Evolutionary conservation across 2,888 invertebrate species (phyloP).

Genomic region (Tryphoninae sp.): DNA sequence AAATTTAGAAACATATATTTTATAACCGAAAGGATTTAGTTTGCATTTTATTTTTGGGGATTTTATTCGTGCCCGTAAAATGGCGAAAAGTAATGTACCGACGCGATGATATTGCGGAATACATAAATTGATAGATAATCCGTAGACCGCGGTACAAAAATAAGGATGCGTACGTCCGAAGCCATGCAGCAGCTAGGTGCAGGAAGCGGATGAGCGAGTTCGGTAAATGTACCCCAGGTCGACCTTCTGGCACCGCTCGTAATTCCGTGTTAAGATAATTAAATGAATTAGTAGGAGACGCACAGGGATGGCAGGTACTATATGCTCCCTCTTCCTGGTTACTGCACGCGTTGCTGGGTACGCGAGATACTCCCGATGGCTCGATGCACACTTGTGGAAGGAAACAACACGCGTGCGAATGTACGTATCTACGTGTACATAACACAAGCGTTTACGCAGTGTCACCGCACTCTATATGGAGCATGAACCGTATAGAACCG

Average conservation of each 20-base stretch:
- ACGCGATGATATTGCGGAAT: not conserved
- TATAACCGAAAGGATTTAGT: not conserved
- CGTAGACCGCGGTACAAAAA: constrained; percentile 1
- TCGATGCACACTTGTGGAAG: constrained; percentile 51
- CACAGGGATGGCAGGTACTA: constrained; percentile 52
- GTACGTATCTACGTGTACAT: constrained; percentile 10
- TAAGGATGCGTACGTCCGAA: not conserved
- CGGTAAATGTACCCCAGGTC: constrained; percentile 51
- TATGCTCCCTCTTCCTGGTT: constrained; percentile 35
- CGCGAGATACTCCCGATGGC: constrained; percentile 32
- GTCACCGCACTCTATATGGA: constrained; percentile 63
- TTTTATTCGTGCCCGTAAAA: not conserved
- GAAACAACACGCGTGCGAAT: constrained; percentile 33
- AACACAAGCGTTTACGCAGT: constrained; percentile 56
- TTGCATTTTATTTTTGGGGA: not conserved
- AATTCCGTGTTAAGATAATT: constrained; percentile 76
- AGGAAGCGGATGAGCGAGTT: constrained; percentile 16
- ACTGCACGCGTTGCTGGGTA: constrained; percentile 11
- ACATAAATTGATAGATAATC: constrained; percentile 40
- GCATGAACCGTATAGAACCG: constrained; percentile 50
- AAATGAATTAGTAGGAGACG: constrained; percentile 73
- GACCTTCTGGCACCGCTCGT: constrained; percentile 66
- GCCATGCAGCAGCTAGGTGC: not conserved
- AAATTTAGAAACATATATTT: too few species aligned
- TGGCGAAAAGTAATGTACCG: not conserved